Base-by-base conservation (phyloP, 2,888 invertebrate genomes). In the Ophonus ardosiacus region DNA sequence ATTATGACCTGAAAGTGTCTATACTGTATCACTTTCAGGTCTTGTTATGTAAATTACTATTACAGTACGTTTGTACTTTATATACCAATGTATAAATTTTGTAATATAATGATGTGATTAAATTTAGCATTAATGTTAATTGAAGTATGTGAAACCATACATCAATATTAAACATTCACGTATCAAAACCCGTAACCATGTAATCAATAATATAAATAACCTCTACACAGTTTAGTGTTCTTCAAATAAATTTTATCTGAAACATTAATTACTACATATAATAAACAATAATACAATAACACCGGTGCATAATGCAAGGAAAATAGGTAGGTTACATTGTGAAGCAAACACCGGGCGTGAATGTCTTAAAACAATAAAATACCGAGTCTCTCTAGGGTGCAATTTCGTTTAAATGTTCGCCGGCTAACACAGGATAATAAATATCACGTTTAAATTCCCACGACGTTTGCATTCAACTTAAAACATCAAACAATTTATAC, bases 401-500 rank as follows among this genome's bases (percentile, higher is more conserved):
- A 71, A 38, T 71, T 71, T 8, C 68, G 17, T 38, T 71, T 71
- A 71, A 71, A 71, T 71, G 68, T 71, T 71, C 68, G 31, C 40
- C 68, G 38, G 38, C 38, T 71, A 40, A 15, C 68, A 71, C 68
- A 15, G 68, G 31, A 71, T 71, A 71, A 71, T 71, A 71, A 71
- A 71, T 71, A 71, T 71, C 68, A 40, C 68, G 68, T 71, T 71
- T 71, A 71, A 71, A 71, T 71, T 71, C 68, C 68, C 68, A 38
- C 15, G 38, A 40, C 68, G 68, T 71, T 71, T 71, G 68, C 68
- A 71, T 71, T 71, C 68, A 71, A 71, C 68, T 71, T 71, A 71
- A 71, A 71, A 71, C 68, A 71, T 71, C 68, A 71, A 71, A 71
- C 68, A 71, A 71, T 71, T 71, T 40, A 71, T 71, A 40, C 68